Conservation (phyloP, 2,797 vertebrate genomes). For the Anguilla megastoma region DNA sequence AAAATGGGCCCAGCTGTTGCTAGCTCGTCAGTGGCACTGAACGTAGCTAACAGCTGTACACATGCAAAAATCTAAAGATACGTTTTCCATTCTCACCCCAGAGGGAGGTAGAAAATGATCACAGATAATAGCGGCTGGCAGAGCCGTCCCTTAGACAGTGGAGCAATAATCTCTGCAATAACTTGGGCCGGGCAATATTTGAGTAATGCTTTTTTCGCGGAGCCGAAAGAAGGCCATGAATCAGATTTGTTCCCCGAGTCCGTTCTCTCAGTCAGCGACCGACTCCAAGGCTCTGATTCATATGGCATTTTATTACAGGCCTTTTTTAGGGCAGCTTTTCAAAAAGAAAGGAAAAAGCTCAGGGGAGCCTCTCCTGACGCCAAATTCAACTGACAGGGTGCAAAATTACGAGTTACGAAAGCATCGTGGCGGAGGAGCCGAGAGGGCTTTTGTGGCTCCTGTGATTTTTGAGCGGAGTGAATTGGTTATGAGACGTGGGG, state of each 20-base stretch:
- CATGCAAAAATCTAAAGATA: background rate
- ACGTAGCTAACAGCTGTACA: background rate
- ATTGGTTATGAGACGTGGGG: background rate
- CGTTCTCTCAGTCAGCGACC: conserved; percentile 40
- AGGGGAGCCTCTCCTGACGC: conserved; percentile 26
- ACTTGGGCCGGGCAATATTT: conserved; percentile 18
- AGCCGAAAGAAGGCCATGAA: conserved; percentile 37
- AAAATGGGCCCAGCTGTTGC: background rate
- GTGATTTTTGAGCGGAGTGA: background rate
- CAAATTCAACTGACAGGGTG: conserved; percentile 44
- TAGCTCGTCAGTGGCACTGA: background rate
- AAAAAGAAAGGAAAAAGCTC: conserved; percentile 43
- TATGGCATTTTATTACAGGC: conserved; percentile 33
- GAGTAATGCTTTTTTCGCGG: conserved; percentile 21
- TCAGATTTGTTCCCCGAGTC: conserved; percentile 45
- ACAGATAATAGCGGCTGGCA: background rate
- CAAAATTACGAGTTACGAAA: background rate
- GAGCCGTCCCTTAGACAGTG: background rate
- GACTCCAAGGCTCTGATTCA: conserved; percentile 36
- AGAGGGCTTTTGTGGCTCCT: background rate
- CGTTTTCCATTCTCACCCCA: background rate
- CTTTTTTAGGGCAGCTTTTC: conserved; percentile 47
- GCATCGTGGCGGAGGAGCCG: background rate
- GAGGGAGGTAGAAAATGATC: background rate
- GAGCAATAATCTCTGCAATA: conserved; percentile 30